Evolutionary conservation across 1,140 invertebrate genomes (phyloP).

Genomic region (Aphidius ervi): DNA sequence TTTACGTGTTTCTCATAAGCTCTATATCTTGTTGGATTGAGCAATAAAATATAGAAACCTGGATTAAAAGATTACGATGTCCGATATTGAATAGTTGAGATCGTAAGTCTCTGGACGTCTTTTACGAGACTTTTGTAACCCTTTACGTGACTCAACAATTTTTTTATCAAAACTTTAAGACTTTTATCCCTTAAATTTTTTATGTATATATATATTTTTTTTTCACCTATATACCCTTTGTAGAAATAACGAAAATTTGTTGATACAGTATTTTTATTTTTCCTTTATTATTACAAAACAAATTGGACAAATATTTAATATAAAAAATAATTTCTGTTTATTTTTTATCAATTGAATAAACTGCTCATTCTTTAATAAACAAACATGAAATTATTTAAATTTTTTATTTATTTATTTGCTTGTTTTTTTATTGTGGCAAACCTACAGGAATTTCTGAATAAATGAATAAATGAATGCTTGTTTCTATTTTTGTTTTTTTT

Average conservation of each 20-base stretch:
- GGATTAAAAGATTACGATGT: constrained; percentile 40
- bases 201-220: too few species aligned
- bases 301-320: too few species aligned
- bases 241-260: too few species aligned
- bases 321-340: too few species aligned
- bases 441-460: neutral
- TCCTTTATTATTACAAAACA: too few species aligned
- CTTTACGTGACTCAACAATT: constrained; percentile 35
- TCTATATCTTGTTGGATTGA: constrained; percentile 1
- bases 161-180: too few species aligned
- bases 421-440: neutral
- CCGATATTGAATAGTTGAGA: constrained; percentile 24
- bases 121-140: constrained; percentile 35
- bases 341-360: too few species aligned
- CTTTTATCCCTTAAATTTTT: too few species aligned
- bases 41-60: constrained; percentile 2
- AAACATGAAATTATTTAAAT: too few species aligned
- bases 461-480: neutral
- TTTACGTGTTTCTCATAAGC: constrained; percentile 18
- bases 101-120: constrained; percentile 21
- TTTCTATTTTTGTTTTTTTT: neutral
- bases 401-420: neutral
- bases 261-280: too few species aligned
- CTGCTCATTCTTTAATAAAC: too few species aligned
- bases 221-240: too few species aligned